Conservation (phyloP, 2,888 invertebrate genomes). For the Deilephila elpenor region DNA sequence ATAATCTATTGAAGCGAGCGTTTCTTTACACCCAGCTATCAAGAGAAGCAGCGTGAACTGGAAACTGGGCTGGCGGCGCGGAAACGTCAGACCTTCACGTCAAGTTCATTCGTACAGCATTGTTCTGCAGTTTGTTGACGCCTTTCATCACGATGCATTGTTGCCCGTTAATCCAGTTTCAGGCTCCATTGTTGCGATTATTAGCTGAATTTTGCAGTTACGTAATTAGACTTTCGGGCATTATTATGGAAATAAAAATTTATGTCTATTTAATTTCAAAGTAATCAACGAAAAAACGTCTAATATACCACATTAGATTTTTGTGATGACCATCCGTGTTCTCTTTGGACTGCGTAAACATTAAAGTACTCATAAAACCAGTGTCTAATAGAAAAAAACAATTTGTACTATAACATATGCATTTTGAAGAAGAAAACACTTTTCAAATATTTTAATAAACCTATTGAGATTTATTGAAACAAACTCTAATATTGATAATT, state of each 20-base stretch:
- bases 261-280: background rate
- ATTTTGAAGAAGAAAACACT: no score
- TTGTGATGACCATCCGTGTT: background rate
- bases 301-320: no score
- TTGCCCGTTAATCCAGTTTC: conserved; percentile 21
- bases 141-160: conserved; percentile 16
- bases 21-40: background rate
- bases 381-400: no score
- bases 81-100: conserved; percentile 16
- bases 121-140: conserved; percentile 20
- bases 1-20: background rate
- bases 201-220: background rate
- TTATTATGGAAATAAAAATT: background rate
- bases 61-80: background rate
- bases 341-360: no score
- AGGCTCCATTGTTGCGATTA: conserved; percentile 4
- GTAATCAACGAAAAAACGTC: background rate
- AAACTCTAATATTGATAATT: no score
- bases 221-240: background rate
- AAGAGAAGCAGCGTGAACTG: background rate
- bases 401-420: no score
- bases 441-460: no score
- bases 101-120: conserved; percentile 15
- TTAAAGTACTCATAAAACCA: no score
- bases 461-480: no score